Evolutionary conservation across 64 coral and sea anemone species (phyloP).

Genomic region (Hydrozoanthus tunicans): DNA sequence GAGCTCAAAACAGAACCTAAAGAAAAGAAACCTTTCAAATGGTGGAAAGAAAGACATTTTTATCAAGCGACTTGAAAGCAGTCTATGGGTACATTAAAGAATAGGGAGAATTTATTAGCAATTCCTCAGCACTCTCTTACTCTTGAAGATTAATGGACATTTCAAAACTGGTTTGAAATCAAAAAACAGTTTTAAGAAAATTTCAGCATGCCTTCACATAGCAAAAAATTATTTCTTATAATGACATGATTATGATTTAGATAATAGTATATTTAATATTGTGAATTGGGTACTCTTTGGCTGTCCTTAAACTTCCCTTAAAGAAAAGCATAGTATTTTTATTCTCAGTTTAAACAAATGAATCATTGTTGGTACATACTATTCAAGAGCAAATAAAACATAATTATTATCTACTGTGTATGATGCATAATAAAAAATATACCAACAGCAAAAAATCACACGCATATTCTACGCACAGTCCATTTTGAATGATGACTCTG

Average conservation of each 20-base stretch:
- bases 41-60: constrained; percentile 67
- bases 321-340: constrained; percentile 1
- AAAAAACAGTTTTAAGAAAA: no score
- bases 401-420: not conserved
- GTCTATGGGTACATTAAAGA: constrained; percentile 13
- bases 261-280: not conserved
- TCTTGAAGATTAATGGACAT: no score
- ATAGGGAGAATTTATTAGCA: no score
- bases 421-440: constrained; percentile 7
- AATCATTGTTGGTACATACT: constrained; percentile 9
- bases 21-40: constrained; percentile 54
- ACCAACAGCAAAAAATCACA: constrained; percentile 26
- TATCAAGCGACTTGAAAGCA: constrained; percentile 63
- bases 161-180: no score
- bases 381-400: constrained; percentile 19
- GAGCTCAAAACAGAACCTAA: constrained; percentile 71
- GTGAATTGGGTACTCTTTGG: no score
- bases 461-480: not conserved
- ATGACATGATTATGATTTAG: constrained; percentile 8
- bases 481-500: constrained; percentile 1
- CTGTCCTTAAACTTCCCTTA: constrained; percentile 1
- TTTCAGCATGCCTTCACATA: no score
- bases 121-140: no score
- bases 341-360: not conserved
- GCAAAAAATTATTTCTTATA: not conserved